A percentile compares a stretch with the other conserved stretches of the same genome.
Conservation (phyloP, 2,888 invertebrate species). For the Hydriomena furcata region DNA sequence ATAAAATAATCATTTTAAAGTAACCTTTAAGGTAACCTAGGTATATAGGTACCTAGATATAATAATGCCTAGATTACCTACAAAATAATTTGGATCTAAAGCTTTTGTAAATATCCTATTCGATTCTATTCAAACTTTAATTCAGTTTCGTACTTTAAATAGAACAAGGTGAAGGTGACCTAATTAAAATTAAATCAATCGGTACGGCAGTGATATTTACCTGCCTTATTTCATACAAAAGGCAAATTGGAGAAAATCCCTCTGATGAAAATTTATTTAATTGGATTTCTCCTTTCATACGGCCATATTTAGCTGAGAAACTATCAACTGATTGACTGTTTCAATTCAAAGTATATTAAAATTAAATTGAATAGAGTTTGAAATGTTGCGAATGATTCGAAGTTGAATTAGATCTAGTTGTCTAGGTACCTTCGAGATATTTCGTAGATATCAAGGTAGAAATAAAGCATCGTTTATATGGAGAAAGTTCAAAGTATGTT, state of each 20-base stretch:
- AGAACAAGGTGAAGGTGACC: constrained; percentile 21
- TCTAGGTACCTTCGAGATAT: too few relatives aligned
- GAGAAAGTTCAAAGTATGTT: too few relatives aligned
- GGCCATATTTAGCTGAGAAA: not conserved
- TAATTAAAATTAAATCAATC: constrained; percentile 28
- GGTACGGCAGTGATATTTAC: not conserved
- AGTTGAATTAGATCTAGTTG: too few relatives aligned
- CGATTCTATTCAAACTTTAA: not conserved
- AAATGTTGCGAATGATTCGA: too few relatives aligned
- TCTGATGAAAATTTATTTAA: constrained; percentile 17
- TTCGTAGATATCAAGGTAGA: too few relatives aligned
- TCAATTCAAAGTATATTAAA: constrained; percentile 1
- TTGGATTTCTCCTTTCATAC: constrained; percentile 17
- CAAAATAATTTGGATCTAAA: not conserved
- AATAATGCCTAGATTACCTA: too few relatives aligned
- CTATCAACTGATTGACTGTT: constrained; percentile 2
- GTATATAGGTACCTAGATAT: too few relatives aligned
- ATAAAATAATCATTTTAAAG: too few relatives aligned
- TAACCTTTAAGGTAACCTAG: too few relatives aligned
- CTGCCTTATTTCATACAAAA: constrained; percentile 14
- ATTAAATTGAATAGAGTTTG: not conserved
- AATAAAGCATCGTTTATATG: too few relatives aligned
- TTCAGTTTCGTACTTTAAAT: constrained; percentile 9
- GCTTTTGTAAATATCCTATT: not conserved
- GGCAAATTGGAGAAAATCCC: constrained; percentile 15